phyloP scores from a whole-genome alignment of 2,113 vertebrate genomes.

The Plecturocebus donacophilus region DNA sequence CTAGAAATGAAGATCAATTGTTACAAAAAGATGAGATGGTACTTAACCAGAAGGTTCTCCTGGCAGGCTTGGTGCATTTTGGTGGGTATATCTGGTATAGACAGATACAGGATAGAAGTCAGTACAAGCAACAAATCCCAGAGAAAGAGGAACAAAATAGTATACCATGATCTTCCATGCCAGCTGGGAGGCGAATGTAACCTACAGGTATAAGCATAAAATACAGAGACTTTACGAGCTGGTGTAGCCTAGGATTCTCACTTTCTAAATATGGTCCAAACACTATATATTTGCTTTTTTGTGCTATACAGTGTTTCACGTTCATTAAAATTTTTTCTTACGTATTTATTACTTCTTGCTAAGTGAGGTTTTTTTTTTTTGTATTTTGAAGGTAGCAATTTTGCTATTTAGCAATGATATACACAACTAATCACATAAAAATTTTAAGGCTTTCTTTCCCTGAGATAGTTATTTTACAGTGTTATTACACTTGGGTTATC shows the following conservation, averaged over 20 bases:
- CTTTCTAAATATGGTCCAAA: not conserved
- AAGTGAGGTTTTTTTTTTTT: not conserved
- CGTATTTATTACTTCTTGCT: not conserved
- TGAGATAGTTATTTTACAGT: not conserved
- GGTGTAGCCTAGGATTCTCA: not conserved
- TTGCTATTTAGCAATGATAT: not conserved
- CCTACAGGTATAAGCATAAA: not conserved
- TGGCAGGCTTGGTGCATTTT: not conserved
- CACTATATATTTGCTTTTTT: not conserved
- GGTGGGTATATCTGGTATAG: not conserved
- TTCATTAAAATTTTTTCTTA: not conserved
- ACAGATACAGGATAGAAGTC: not conserved
- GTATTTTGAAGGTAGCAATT: not conserved
- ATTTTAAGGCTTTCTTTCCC: not conserved
- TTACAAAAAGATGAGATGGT: not conserved
- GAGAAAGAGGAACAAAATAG: not conserved
- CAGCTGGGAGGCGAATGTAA: not conserved
- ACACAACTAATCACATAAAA: not conserved
- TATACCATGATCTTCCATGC: fast-evolving
- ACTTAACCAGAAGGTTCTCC: not conserved
- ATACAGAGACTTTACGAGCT: not conserved
- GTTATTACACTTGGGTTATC: not conserved
- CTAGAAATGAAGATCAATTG: not conserved
- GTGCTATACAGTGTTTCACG: not conserved
- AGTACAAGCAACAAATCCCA: not conserved